phyloP scores from a whole-genome alignment of 2,888 invertebrate genomes.

The Girardia tigrina region DNA sequence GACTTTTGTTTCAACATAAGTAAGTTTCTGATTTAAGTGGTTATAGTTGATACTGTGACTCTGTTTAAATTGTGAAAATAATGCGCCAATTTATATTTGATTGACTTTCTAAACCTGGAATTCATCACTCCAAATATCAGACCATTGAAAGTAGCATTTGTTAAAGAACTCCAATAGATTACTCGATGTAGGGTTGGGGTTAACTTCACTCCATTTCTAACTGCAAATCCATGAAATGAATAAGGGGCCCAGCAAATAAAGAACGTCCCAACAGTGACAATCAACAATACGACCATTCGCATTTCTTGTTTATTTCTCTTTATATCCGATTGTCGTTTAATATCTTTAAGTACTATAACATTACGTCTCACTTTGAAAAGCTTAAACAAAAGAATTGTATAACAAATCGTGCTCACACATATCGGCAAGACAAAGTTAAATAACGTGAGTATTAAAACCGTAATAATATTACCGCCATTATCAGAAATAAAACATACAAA shows the following conservation, averaged over 20 bases:
- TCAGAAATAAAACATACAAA: constrained; percentile 30
- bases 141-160: constrained; percentile 16
- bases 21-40: no score
- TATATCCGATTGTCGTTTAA: background rate
- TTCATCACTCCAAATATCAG: constrained; percentile 26
- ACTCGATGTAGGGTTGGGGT: background rate
- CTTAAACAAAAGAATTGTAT: background rate
- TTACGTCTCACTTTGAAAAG: background rate
- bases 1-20: no score
- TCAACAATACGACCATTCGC: background rate
- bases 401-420: background rate
- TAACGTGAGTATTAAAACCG: background rate
- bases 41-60: no score
- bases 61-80: no score
- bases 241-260: constrained; percentile 30
- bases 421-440: constrained; percentile 11
- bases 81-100: background rate
- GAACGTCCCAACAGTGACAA: background rate
- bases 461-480: background rate
- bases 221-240: background rate
- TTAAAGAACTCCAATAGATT: constrained; percentile 21
- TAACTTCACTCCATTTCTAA: background rate
- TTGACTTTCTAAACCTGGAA: background rate
- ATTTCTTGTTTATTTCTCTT: background rate
- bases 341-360: background rate